Evolutionary conservation across 2,113 vertebrate genomes (phyloP), one percentile per base, ranked within the genome.

Genomic region (Alces alces): DNA sequence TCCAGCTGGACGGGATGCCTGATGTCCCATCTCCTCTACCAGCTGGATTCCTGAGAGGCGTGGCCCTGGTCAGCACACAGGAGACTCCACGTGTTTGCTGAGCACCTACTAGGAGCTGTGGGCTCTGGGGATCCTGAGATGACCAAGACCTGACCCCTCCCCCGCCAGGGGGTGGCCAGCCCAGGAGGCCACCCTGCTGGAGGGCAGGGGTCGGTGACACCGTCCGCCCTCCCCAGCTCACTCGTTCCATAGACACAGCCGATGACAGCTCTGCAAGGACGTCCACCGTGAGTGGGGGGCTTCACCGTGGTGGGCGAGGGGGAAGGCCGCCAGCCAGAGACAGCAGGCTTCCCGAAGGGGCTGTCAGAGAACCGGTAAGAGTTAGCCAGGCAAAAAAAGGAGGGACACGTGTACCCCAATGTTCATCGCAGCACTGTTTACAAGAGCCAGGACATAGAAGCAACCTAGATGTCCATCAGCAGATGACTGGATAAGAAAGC

Each of bases 271-370:
- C 33, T 25, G 33, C 8, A 13, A 66, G 7, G 33, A 60, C 7
- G 55, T 25, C 25, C 23, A 50, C 11, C 1, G 10, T 58, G 43
- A 80, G 25, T 14, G 2, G 55, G 43, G 47, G 45, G 17, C 90
- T 47, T 54, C 1, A 1, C 11, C 28, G 21, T 8, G 8, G 60
- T 5, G 1, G 47, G 28, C 1, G 2, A 25, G 5, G 14, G 14
- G 39, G 28, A 5, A 36, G 80, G 50, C 79, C 33, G 30, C 52
- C 12, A 27, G 61, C 43, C 36, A 27, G 73, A 60, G 73, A 5
- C 23, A 76, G 70, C 39, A 79, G 27, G 84, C n/a, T 82, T 21
- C 25, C 2, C 4, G 30, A 57, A 82, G 84, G 73, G 50, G 60
- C 28, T 12, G 58, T 54, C 79, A 82, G 79, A 70, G 33, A 64